Conservation (phyloP, 2,888 invertebrate species). For the Drosophila neotestacea region DNA sequence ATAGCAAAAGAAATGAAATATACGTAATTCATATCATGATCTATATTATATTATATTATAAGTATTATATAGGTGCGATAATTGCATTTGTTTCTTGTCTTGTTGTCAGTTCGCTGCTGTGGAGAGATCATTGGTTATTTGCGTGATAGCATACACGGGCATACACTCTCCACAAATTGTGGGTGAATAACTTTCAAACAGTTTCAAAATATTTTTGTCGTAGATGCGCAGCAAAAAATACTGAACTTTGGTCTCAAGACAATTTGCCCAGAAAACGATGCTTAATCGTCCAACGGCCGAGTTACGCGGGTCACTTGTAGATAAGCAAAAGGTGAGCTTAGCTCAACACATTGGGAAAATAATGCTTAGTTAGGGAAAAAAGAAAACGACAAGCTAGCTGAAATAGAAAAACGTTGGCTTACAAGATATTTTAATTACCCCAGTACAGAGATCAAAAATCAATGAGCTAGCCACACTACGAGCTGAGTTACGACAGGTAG, state of each 20-base stretch:
- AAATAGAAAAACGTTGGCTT: background rate
- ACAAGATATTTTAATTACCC: background rate
- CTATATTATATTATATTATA: slow-evolving; percentile 45
- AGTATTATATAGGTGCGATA: slow-evolving; percentile 48
- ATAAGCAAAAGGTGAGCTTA: slow-evolving; percentile 28
- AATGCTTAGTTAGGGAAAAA: slow-evolving; percentile 20
- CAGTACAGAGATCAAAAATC: background rate
- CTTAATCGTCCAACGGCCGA: slow-evolving; percentile 23
- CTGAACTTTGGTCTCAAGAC: slow-evolving; percentile 58
- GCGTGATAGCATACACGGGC: slow-evolving; percentile 45
- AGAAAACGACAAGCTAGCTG: background rate
- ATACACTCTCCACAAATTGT: slow-evolving; percentile 38
- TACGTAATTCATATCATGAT: slow-evolving; percentile 25
- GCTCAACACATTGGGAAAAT: slow-evolving; percentile 8
- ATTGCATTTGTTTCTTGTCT: slow-evolving; percentile 53
- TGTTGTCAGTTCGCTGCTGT: slow-evolving; percentile 13
- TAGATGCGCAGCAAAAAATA: slow-evolving; percentile 29
- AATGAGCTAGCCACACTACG: background rate
- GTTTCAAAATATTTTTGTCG: slow-evolving; percentile 39
- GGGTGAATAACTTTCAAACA: slow-evolving; percentile 70
- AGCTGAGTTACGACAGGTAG: background rate
- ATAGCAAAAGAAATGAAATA: slow-evolving; percentile 33
- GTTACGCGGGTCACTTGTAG: slow-evolving; percentile 41
- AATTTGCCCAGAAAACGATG: slow-evolving; percentile 11
- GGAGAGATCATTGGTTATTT: slow-evolving; percentile 43